phyloP scores from a whole-genome alignment of 1,140 invertebrate species.

The Lutraria rhynchaena region DNA sequence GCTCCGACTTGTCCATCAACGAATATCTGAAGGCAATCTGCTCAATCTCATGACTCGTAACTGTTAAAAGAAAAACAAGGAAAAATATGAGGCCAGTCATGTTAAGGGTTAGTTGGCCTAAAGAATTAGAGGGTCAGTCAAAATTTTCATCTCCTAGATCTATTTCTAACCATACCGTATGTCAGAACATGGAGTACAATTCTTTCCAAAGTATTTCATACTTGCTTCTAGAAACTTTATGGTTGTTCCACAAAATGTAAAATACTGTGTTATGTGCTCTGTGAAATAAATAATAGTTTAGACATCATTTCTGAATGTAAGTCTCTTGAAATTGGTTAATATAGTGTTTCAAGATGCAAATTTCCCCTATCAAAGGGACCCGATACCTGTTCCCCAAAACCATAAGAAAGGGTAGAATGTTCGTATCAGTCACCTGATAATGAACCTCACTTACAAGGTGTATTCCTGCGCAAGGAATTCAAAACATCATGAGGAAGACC shows the following conservation, averaged over 20 bases:
- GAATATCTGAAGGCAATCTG: constrained; percentile 66
- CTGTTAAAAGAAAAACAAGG: constrained; percentile 40
- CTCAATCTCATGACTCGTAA: constrained; percentile 65
- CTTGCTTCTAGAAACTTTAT: not conserved
- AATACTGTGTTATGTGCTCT: not conserved
- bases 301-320: not conserved
- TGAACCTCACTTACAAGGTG: not conserved
- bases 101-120: not conserved
- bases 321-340: not conserved
- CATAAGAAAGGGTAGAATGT: not conserved
- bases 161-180: not conserved
- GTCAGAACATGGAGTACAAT: not conserved
- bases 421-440: no score
- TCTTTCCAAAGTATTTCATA: not conserved
- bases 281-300: not conserved
- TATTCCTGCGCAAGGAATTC: constrained; percentile 20
- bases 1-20: constrained; percentile 62
- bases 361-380: not conserved
- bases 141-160: not conserved
- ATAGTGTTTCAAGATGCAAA: not conserved
- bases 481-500: not conserved
- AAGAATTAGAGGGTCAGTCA: not conserved
- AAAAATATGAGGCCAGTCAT: not conserved
- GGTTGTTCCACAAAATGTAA: not conserved
- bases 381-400: not conserved